Conservation (phyloP, 2,113 vertebrate genomes). For the Canis aureus region DNA sequence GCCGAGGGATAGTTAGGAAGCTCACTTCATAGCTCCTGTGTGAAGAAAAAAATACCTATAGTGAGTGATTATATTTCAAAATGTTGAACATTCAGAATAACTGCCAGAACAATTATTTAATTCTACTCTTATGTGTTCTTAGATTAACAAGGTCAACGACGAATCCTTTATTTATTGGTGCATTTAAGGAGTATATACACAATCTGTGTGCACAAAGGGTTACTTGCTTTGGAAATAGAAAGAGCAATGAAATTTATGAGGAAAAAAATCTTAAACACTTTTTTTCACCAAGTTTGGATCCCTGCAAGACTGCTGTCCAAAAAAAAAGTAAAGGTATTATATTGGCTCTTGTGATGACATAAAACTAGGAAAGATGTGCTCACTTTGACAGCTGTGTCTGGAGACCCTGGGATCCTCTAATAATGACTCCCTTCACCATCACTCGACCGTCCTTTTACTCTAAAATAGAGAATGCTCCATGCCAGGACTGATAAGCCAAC, state of each 20-base stretch:
- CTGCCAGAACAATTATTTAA: neutral
- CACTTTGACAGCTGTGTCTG: neutral
- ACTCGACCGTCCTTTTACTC: accelerated
- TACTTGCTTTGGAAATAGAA: neutral
- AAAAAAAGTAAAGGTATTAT: accelerated
- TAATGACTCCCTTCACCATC: accelerated
- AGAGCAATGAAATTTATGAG: neutral
- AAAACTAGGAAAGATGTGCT: neutral
- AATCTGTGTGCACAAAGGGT: neutral
- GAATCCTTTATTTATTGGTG: neutral
- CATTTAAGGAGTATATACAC: neutral
- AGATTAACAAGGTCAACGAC: neutral
- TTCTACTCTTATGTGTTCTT: neutral
- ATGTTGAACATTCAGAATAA: neutral
- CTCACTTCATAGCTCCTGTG: neutral
- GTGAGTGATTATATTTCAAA: neutral
- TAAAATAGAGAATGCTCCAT: neutral
- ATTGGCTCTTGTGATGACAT: neutral
- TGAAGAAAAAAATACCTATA: neutral
- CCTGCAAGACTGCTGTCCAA: neutral
- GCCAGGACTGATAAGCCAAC: accelerated
- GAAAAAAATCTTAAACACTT: neutral
- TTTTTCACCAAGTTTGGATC: neutral
- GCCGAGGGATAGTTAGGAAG: neutral
- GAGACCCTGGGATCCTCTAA: no score